Conservation (phyloP, 2,797 vertebrate species). For the Phoebastria nigripes region DNA sequence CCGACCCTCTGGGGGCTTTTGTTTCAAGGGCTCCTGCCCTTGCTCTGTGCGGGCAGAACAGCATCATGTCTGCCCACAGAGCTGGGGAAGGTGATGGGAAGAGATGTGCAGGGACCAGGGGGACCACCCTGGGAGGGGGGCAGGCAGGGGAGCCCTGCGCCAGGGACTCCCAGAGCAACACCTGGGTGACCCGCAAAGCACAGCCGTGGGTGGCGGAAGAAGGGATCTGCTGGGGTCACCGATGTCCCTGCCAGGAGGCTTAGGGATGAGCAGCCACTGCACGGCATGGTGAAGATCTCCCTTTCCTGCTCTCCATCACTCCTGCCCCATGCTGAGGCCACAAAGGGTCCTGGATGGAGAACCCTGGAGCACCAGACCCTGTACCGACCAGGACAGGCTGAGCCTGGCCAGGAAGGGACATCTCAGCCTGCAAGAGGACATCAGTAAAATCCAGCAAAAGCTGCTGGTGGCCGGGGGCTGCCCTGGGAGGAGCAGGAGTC, state of each 20-base stretch:
- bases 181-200: background rate
- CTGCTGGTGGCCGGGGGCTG: background rate
- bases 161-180: background rate
- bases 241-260: fast-evolving
- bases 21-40: background rate
- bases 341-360: background rate
- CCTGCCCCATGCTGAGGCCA: background rate
- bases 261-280: background rate
- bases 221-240: background rate
- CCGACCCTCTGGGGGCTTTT: fast-evolving
- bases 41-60: background rate
- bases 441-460: background rate
- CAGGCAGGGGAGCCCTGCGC: background rate
- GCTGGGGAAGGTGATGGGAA: background rate
- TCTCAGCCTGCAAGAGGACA: background rate
- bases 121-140: fast-evolving
- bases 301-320: background rate
- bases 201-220: fast-evolving
- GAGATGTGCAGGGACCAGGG: background rate
- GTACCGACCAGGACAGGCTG: background rate
- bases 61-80: background rate
- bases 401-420: background rate
- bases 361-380: background rate
- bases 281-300: fast-evolving
- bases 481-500: background rate